Percentiles rank a stretch among this genome's conserved stretches.
These are phyloP conservation scores for Drosophila kambysellisi DNA, from an alignment of 2,888 invertebrate genomes.

Conservation along the genomic window DNA sequence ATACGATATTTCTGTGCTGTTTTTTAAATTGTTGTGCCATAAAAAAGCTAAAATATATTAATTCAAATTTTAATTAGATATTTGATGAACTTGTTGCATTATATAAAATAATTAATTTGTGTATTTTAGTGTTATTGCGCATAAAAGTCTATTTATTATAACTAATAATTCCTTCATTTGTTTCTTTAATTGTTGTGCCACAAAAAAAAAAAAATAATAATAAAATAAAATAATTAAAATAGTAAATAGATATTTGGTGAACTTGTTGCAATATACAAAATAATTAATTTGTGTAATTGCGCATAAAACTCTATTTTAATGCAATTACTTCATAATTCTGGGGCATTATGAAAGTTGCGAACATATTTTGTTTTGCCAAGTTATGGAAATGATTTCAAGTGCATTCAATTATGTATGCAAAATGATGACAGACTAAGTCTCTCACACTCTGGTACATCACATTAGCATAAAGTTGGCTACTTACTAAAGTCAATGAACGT, in stretches of 20 bases:
- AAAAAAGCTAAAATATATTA: too few relatives aligned
- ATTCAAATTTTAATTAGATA: too few relatives aligned
- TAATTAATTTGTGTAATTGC: background rate
- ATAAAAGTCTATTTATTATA: too few relatives aligned
- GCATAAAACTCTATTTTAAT: background rate
- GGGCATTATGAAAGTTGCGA: slow-evolving; percentile 23
- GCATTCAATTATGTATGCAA: slow-evolving; percentile 55
- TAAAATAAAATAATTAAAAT: background rate
- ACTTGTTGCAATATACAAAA: background rate
- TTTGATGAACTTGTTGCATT: background rate
- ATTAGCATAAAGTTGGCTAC: slow-evolving; percentile 79
- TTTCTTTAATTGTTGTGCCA: background rate
- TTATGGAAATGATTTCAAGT: slow-evolving; percentile 9
- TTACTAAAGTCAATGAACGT: slow-evolving; percentile 82
- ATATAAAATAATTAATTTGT: too few relatives aligned
- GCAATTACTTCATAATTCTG: slow-evolving; percentile 17
- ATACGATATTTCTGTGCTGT: too few relatives aligned
- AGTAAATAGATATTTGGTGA: background rate
- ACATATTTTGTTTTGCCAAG: slow-evolving; percentile 8
- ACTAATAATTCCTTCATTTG: too few relatives aligned
- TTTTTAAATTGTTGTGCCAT: too few relatives aligned
- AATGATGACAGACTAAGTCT: slow-evolving; percentile 32
- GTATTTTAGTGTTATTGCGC: too few relatives aligned
- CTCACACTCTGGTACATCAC: slow-evolving; percentile 48
- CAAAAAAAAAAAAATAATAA: background rate